A percentile compares a stretch with the other conserved stretches of the same genome.
Evolutionary conservation across 2,113 vertebrate genomes (phyloP).

Genomic region (Cheirogaleus medius): DNA sequence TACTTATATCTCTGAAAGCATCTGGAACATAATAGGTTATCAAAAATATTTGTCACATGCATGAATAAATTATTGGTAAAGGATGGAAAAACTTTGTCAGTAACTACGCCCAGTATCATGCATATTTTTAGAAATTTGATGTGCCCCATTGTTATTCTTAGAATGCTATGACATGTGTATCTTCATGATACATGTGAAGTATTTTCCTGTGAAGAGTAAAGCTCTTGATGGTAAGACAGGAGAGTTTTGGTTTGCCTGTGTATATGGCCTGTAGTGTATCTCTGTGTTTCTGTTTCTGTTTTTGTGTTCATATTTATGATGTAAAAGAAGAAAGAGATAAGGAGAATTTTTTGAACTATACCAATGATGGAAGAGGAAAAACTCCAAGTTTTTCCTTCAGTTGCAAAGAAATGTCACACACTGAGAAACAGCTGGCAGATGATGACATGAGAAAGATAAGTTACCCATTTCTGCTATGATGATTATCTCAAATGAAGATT

Average conservation of each 20-base stretch:
- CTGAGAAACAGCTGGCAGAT: background rate
- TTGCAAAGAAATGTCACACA: background rate
- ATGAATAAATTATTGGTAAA: background rate
- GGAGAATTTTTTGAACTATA: background rate
- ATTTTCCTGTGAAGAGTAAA: constrained; percentile 6
- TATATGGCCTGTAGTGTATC: background rate
- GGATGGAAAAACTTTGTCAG: background rate
- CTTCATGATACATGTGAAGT: background rate
- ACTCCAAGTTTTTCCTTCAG: background rate
- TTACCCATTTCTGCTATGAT: background rate
- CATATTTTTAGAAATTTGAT: background rate
- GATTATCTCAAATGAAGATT: background rate
- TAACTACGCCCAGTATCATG: background rate
- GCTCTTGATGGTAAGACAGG: background rate
- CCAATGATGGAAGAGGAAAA: background rate
- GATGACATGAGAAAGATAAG: background rate
- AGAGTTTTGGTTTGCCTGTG: background rate
- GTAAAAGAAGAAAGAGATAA: background rate
- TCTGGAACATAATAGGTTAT: background rate
- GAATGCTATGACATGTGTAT: background rate
- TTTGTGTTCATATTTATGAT: background rate
- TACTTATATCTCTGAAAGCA: background rate
- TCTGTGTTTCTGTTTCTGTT: background rate
- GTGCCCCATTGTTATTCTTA: background rate
- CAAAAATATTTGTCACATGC: background rate